Conservation (phyloP, 2,888 invertebrate species). For the Cheilosia vernalis region DNA sequence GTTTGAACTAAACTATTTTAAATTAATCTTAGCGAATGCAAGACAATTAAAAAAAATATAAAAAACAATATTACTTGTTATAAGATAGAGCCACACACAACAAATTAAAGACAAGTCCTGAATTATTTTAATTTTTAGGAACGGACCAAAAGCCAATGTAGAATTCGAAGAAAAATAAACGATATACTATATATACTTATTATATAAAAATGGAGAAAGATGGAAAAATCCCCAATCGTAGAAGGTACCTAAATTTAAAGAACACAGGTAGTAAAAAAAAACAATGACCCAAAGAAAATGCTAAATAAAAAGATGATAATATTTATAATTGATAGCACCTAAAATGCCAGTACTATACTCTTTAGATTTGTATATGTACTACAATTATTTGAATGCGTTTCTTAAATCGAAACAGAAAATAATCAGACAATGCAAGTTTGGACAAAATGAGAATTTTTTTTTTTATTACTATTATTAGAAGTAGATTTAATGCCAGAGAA, state of each 20-base stretch:
- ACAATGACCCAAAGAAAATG: slow-evolving; percentile 16
- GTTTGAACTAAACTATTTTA: slow-evolving; percentile 19
- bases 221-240: slow-evolving; percentile 47
- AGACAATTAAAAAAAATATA: slow-evolving; percentile 54
- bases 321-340: slow-evolving; percentile 37
- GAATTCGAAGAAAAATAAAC: slow-evolving; percentile 60
- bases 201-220: slow-evolving; percentile 22
- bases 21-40: slow-evolving; percentile 69
- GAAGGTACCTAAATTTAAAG: slow-evolving; percentile 61
- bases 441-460: slow-evolving; percentile 44
- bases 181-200: slow-evolving; percentile 57
- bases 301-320: slow-evolving; percentile 12
- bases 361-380: slow-evolving; percentile 17
- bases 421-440: slow-evolving; percentile 31
- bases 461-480: slow-evolving; percentile 40
- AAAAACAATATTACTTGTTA: slow-evolving; percentile 56
- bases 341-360: slow-evolving; percentile 45
- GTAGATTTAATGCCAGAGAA: slow-evolving; percentile 45
- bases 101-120: slow-evolving; percentile 37
- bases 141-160: slow-evolving; percentile 75
- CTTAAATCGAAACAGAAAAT: neutral
- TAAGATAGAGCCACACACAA: slow-evolving; percentile 49
- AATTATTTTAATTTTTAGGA: slow-evolving; percentile 70
- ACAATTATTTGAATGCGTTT: slow-evolving; percentile 11
- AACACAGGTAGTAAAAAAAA: slow-evolving; percentile 55